Conservation (phyloP, 1,140 invertebrate genomes). For the Eriosoma lanigerum region DNA sequence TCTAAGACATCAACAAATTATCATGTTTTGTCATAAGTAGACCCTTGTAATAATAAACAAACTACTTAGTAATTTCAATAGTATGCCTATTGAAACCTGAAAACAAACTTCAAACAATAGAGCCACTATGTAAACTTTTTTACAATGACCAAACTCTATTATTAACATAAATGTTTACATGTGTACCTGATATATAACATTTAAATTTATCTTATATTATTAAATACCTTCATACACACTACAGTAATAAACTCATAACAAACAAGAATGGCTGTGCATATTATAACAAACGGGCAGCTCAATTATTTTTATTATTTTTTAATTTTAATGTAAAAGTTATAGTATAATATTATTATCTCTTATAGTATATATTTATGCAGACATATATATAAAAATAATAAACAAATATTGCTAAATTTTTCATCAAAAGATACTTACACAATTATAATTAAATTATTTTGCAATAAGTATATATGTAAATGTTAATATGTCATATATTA, state of each 20-base stretch:
- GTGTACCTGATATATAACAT: constrained; percentile 32
- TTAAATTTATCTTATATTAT: constrained; percentile 15
- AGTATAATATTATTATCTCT: constrained; percentile 3
- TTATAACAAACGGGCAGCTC: constrained; percentile 32
- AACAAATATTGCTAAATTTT: constrained; percentile 3
- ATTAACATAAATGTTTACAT: constrained; percentile 23
- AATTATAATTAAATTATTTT: not conserved
- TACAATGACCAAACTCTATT: not conserved
- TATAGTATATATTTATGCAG: constrained; percentile 1
- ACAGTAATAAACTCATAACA: not conserved
- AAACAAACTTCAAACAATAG: not conserved
- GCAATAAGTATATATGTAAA: constrained; percentile 24
- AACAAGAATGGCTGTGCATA: constrained; percentile 22
- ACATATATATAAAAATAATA: constrained; percentile 1
- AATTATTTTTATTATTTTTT: constrained; percentile 41
- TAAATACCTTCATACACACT: not conserved
- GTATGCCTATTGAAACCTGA: not conserved
- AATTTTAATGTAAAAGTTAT: constrained; percentile 28
- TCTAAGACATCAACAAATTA: not conserved
- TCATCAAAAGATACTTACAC: not conserved
- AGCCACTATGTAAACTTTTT: not conserved
- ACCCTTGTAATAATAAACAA: not conserved
- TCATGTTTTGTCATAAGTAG: not conserved
- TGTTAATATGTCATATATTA: constrained; percentile 19
- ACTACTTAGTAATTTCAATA: not conserved